Evolutionary conservation across 1,140 invertebrate genomes (phyloP), one percentile per base, ranked within the genome.

Genomic region (Trichomalopsis sarcophagae): DNA sequence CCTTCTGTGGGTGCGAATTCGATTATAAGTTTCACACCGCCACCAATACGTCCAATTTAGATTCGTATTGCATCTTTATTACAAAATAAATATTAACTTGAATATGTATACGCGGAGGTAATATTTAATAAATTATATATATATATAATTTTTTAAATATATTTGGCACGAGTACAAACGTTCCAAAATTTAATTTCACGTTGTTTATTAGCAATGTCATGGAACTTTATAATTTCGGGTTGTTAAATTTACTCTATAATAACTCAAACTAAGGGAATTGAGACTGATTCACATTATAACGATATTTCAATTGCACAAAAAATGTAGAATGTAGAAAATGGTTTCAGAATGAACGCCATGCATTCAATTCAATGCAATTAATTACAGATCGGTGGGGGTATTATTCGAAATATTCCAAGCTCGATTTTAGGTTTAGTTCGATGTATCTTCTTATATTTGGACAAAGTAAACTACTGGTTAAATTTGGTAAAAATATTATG

Each of bases 241-340:
- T 33, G 30, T 75, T 7, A n/a, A 44, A 71, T 55, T 75, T 13
- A 30, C 23, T 68, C 17, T 76, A 62, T 47, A 7, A 75, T n/a
- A 36, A 82, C 55, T 74, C 7, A 74, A 62, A 36, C 74, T 77
- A 74, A 83, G 81, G 81, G 81, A 83, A 17, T 44, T 83, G 81
- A 83, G 81, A 83, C 81, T 83, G 81, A 83, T 66, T 66, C 30
- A 83, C 9, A 10, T 82, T 82, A 17, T 77, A 5, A 76, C 33
- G 23, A 50, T 62, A 62, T 82, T 68, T 40, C 47, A 47, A 81
- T 74, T 62, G 6, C 30, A 62, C 44, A 21, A 6, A 80, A 69
- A 71, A 40, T 40, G 27, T 27, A 47, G 33, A 30, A 50, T 27
- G 33, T 73, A 50, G 27, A 81, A 73, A 14, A 47, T 23, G 30